Conservation (phyloP, 2,888 invertebrate species). For the Pollenia angustigena region DNA sequence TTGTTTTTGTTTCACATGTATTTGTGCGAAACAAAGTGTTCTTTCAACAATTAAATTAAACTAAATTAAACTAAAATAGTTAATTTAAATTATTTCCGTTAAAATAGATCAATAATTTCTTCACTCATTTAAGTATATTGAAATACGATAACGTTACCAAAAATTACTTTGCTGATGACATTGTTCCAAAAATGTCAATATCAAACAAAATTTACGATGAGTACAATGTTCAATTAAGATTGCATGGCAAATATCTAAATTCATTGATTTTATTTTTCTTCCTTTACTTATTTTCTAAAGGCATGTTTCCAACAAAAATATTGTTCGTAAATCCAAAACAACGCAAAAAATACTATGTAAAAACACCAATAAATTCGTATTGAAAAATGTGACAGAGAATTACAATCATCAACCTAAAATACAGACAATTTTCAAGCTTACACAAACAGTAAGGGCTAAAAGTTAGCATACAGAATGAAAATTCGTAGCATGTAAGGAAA, state of each 20-base stretch:
- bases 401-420: neutral
- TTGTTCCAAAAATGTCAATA: slow-evolving; percentile 40
- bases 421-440: neutral
- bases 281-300: slow-evolving; percentile 6
- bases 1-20: too few species aligned
- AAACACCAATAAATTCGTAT: slow-evolving; percentile 8
- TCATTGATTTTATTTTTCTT: slow-evolving; percentile 50
- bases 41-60: neutral
- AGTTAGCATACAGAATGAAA: neutral
- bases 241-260: slow-evolving; percentile 50
- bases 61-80: neutral
- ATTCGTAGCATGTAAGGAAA: too few species aligned
- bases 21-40: too few species aligned
- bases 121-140: slow-evolving; percentile 18
- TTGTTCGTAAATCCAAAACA: neutral
- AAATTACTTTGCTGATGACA: slow-evolving; percentile 39
- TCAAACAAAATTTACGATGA: slow-evolving; percentile 16
- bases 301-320: neutral
- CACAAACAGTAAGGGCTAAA: neutral
- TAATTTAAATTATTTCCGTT: neutral
- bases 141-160: slow-evolving; percentile 20
- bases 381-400: slow-evolving; percentile 7
- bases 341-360: neutral
- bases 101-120: slow-evolving; percentile 21
- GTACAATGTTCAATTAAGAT: slow-evolving; percentile 28